Percentiles rank a stretch among this genome's conserved stretches.
Evolutionary conservation across 2,888 invertebrate species (phyloP).

Genomic region (Acleris cristana): DNA sequence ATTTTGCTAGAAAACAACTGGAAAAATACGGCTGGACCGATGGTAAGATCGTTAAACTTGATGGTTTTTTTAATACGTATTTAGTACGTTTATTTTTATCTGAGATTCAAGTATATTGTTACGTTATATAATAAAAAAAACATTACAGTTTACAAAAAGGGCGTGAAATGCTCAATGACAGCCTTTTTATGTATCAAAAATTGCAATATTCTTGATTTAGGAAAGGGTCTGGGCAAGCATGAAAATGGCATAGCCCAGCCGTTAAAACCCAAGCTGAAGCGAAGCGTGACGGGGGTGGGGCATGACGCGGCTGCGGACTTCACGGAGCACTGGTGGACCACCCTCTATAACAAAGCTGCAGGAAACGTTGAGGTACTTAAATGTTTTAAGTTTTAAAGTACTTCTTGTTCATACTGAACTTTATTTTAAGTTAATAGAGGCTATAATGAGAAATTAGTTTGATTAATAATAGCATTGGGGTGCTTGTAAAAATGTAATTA

Average conservation of each 20-base stretch:
- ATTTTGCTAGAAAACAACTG: constrained; percentile 88
- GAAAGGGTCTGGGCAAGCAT: constrained; percentile 92
- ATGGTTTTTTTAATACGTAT: background rate
- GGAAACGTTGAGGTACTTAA: constrained; percentile 84
- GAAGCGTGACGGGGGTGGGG: constrained; percentile 91
- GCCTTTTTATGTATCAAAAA: background rate
- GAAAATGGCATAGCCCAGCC: constrained; percentile 91
- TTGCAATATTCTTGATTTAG: constrained; percentile 65
- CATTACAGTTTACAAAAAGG: too few species aligned
- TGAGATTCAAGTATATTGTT: too few species aligned
- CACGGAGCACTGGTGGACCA: constrained; percentile 94
- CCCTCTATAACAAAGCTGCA: constrained; percentile 89
- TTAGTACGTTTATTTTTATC: background rate
- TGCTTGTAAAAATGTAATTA: too few species aligned
- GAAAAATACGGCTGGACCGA: constrained; percentile 90
- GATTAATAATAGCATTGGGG: too few species aligned
- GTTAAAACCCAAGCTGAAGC: constrained; percentile 91
- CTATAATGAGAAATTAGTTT: too few species aligned
- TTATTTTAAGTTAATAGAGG: too few species aligned
- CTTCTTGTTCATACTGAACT: background rate
- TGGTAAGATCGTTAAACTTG: constrained; percentile 51
- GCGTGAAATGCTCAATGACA: too few species aligned
- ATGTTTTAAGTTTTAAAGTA: background rate
- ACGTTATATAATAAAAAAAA: too few species aligned
- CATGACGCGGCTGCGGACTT: constrained; percentile 89